Evolutionary conservation across 2,888 invertebrate species (phyloP).

Genomic region (Ypsolopha sequella): DNA sequence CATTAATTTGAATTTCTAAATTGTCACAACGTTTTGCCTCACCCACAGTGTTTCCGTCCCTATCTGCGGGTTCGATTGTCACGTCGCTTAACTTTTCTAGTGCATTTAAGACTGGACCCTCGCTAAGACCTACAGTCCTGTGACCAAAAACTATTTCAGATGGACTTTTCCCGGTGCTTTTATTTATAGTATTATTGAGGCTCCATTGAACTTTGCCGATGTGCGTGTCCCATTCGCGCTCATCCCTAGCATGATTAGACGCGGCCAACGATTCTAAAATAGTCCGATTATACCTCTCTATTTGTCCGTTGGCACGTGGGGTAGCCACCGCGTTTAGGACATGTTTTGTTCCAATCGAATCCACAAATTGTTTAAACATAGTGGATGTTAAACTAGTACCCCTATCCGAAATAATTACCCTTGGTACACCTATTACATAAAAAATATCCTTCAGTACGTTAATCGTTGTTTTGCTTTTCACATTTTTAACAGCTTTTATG

Average conservation of each 20-base stretch:
- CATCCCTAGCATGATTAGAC: background rate
- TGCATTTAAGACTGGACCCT: too few relatives aligned
- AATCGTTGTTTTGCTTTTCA: slow-evolving; percentile 7
- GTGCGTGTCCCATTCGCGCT: background rate
- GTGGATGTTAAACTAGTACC: slow-evolving; percentile 7
- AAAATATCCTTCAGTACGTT: slow-evolving; percentile 6
- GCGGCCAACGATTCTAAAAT: background rate
- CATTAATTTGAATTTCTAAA: too few relatives aligned
- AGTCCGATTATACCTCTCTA: background rate
- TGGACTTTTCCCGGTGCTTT: background rate
- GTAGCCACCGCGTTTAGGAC: background rate
- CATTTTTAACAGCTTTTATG: slow-evolving; percentile 6
- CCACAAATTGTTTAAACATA: slow-evolving; percentile 2
- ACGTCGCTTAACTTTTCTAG: too few relatives aligned
- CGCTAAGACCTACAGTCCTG: background rate
- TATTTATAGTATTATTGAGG: background rate
- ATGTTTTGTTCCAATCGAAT: background rate
- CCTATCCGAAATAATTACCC: slow-evolving; percentile 6
- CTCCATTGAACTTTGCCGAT: background rate
- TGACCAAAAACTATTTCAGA: background rate
- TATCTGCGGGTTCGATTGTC: too few relatives aligned
- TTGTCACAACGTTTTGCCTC: too few relatives aligned
- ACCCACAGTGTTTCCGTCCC: too few relatives aligned
- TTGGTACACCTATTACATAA: slow-evolving; percentile 3
- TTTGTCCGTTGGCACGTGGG: background rate